Base-by-base conservation (phyloP, 2,113 vertebrate species). In the Athene cunicularia region DNA sequence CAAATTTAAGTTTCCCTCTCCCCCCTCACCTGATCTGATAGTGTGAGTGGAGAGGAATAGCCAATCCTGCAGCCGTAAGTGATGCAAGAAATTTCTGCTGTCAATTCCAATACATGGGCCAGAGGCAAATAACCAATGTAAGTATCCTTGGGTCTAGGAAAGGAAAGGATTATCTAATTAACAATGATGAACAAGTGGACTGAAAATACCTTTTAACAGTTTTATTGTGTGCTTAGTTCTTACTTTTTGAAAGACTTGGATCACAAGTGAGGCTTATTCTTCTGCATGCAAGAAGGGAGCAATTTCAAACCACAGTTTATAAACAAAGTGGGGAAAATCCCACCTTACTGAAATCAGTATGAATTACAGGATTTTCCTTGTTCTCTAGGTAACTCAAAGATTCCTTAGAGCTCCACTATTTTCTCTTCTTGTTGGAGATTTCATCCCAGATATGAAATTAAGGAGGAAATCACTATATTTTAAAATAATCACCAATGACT, bases 71-170 rank as follows among this genome's bases (percentile, higher is more conserved):
- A 99, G 95, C 99, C 99, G 1, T 99, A 99, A 5, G 99, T 99
- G 93, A 99, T 97, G 62, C 99, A 99, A 37, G 99, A 99, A 75
- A 99, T 99, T 97, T 99, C 99, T 50, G 99, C 99, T 11, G 99
- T 99, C 98, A 99, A 95, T 87, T 99, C 99, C 39, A 99, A 96
- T 26, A 99, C 99, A 8, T 99, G 99, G 94, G 99, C 99, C 97
- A 99, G 96, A 32, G 99, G 99, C 93, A 99, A 98, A 93, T 99
- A 99, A 80, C 99, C 99, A 49, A 99, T 99, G 35, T 99, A 99
- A 1, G 99, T 99, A 72, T 99, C 99, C 62, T 99, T 97, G 79
- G 99, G 98, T 27, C 99, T 99, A 93, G 66, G 70, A 91, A 83
- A 95, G 92, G 83, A 73, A 87, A 77, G 90, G 24, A 91, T 68